These are phyloP conservation scores for Nebria salina DNA, from an alignment of 2,888 invertebrate genomes.

Conservation along the genomic window DNA sequence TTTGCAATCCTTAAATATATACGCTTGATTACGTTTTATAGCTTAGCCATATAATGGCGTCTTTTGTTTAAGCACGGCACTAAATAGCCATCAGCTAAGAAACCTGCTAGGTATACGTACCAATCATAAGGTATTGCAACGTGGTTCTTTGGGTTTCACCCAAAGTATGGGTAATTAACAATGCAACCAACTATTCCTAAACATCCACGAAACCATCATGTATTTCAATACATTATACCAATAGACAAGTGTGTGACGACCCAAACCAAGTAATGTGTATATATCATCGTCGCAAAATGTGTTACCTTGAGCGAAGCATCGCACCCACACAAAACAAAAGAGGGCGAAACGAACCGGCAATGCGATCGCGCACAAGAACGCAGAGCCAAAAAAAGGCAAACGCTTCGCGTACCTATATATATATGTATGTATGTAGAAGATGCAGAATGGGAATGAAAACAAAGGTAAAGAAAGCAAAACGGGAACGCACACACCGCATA, in stretches of 20 bases:
- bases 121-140: too few species aligned
- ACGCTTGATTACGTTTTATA: constrained; percentile 17
- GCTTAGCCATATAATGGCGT: constrained; percentile 13
- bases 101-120: too few species aligned
- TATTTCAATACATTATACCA: too few species aligned
- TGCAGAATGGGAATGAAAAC: constrained; percentile 9
- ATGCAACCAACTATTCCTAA: too few species aligned
- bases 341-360: background rate
- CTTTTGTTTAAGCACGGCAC: constrained; percentile 19
- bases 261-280: too few species aligned
- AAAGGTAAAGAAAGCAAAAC: constrained; percentile 8
- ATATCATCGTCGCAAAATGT: background rate
- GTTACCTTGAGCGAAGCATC: constrained; percentile 2
- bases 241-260: too few species aligned
- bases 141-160: too few species aligned
- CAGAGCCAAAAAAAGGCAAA: background rate
- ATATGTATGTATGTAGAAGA: background rate
- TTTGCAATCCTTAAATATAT: background rate
- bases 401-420: background rate
- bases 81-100: constrained; percentile 1
- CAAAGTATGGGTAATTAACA: too few species aligned
- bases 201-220: too few species aligned
- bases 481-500: constrained; percentile 16
- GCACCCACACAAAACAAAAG: constrained; percentile 11
- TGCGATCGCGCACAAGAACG: background rate